Evolutionary conservation across 1,140 invertebrate species (phyloP).

Genomic region (Lasioglossum baleicum): DNA sequence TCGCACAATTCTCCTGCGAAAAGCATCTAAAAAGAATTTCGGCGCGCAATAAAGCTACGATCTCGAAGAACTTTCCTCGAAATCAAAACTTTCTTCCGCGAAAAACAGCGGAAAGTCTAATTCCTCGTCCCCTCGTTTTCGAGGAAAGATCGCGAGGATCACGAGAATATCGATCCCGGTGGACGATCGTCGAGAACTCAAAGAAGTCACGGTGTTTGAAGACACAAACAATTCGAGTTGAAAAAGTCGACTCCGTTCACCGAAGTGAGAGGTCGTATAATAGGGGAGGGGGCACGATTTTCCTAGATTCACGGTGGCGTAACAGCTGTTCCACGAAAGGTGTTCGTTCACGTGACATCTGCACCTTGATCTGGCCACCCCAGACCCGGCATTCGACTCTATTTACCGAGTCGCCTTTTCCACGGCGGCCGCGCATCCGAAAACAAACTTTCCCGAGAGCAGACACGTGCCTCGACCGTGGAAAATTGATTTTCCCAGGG

Average conservation of each 20-base stretch:
- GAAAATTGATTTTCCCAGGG: constrained; percentile 25
- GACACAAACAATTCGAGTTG: not conserved
- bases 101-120: too few relatives aligned
- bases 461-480: not conserved
- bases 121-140: too few relatives aligned
- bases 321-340: constrained; percentile 64
- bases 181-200: not conserved
- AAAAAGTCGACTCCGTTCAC: not conserved
- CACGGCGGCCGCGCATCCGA: not conserved
- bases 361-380: constrained; percentile 41
- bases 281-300: constrained; percentile 38
- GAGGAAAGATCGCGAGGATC: not conserved
- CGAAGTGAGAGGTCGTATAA: not conserved
- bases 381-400: not conserved
- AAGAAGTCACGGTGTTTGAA: not conserved
- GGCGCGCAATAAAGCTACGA: too few relatives aligned
- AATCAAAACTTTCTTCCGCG: too few relatives aligned
- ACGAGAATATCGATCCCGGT: not conserved
- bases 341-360: constrained; percentile 63
- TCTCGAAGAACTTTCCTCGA: too few relatives aligned
- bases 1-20: too few relatives aligned
- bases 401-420: constrained; percentile 55
- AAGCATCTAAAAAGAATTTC: too few relatives aligned
- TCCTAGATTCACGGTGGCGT: constrained; percentile 25
- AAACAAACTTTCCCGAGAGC: constrained; percentile 22